phyloP scores from a whole-genome alignment of 2,888 invertebrate species.

The Iphiclides podalirius region DNA sequence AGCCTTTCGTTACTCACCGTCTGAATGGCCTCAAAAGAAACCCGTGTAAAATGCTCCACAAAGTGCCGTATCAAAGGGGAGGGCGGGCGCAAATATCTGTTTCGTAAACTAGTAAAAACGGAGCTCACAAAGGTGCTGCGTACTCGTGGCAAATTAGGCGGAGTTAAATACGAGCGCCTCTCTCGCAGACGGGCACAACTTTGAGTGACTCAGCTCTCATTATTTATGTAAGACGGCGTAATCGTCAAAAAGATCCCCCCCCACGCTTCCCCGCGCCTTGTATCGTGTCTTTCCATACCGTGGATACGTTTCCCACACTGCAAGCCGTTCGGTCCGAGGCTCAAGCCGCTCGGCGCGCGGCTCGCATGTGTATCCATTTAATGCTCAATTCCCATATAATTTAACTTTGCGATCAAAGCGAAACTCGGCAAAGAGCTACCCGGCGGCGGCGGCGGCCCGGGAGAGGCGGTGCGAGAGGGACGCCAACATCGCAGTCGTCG shows the following conservation, averaged over 20 bases:
- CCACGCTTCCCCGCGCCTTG: not conserved
- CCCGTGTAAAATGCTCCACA: slow-evolving; percentile 80
- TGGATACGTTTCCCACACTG: slow-evolving; percentile 55
- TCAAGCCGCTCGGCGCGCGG: slow-evolving; percentile 37
- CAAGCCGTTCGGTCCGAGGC: slow-evolving; percentile 45
- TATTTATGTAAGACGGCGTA: slow-evolving; percentile 73
- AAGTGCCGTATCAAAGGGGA: slow-evolving; percentile 79
- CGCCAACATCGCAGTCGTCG: slow-evolving; percentile 67
- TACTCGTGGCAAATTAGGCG: slow-evolving; percentile 78
- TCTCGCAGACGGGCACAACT: slow-evolving; percentile 69
- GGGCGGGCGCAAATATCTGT: slow-evolving; percentile 80
- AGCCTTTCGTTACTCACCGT: slow-evolving; percentile 81
- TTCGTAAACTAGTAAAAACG: slow-evolving; percentile 81
- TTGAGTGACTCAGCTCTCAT: slow-evolving; percentile 71
- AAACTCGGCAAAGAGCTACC: slow-evolving; percentile 80
- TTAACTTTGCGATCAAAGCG: slow-evolving; percentile 80
- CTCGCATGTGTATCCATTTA: slow-evolving; percentile 78
- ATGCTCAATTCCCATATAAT: slow-evolving; percentile 81
- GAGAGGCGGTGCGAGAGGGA: slow-evolving; percentile 70
- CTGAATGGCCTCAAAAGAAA: slow-evolving; percentile 81
- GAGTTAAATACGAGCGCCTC: slow-evolving; percentile 77
- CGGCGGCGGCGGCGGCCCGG: slow-evolving; percentile 62
- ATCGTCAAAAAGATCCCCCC: slow-evolving; percentile 62
- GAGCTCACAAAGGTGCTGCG: slow-evolving; percentile 76
- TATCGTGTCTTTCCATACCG: not conserved